phyloP scores from a whole-genome alignment of 2,888 invertebrate species.

The Dascillus cervinus region DNA sequence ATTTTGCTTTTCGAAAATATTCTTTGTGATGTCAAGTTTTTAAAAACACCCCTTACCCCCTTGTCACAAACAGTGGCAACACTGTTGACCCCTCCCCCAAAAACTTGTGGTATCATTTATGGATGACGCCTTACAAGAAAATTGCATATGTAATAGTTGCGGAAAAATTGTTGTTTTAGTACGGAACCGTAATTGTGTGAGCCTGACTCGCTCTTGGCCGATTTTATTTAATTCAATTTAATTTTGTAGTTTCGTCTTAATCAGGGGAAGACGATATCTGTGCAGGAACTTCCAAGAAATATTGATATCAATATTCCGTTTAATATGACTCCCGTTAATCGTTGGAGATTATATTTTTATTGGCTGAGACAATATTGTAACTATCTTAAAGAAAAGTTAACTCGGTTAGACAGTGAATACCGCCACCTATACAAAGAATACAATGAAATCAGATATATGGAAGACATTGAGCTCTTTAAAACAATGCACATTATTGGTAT shows the following conservation, averaged over 20 bases:
- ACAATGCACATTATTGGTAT: conserved; percentile 58
- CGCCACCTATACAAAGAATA: conserved; percentile 17
- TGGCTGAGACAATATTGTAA: conserved; percentile 26
- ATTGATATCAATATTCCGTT: conserved; percentile 22
- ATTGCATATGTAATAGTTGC: no score
- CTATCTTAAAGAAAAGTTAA: conserved; percentile 18
- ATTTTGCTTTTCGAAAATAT: no score
- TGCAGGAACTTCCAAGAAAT: conserved; percentile 2
- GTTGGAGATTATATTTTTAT: conserved; percentile 35
- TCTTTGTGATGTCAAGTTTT: no score
- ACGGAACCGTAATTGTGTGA: no score
- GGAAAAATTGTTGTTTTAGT: no score
- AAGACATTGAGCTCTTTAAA: conserved; percentile 50
- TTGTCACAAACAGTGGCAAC: no score
- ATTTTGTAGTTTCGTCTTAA: conserved; percentile 12
- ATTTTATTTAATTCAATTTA: no score
- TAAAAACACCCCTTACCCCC: no score
- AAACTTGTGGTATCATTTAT: no score
- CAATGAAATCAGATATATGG: conserved; percentile 39
- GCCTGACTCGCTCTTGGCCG: no score
- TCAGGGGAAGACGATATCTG: conserved; percentile 8
- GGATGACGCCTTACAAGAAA: no score
- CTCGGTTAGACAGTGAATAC: conserved; percentile 21
- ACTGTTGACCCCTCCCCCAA: no score
- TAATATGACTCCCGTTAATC: conserved; percentile 22